phyloP scores from a whole-genome alignment of 2,888 invertebrate genomes.

The Leptopterna dolabrata region DNA sequence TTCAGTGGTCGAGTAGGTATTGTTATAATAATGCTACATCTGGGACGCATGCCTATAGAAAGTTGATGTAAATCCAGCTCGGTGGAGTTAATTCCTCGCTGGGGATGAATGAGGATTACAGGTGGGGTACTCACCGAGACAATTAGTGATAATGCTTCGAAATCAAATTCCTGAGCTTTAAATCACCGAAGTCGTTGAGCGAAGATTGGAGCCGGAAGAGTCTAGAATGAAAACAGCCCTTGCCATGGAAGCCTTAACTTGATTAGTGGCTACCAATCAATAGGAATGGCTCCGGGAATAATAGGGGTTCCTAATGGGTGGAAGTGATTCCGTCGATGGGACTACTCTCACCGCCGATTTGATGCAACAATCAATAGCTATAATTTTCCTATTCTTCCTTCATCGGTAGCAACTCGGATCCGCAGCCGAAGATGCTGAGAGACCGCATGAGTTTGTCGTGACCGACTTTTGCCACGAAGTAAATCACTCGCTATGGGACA shows the following conservation, averaged over 20 bases:
- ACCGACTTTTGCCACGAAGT: background rate
- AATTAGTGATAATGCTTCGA: no score
- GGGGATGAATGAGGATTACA: no score
- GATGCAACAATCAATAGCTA: background rate
- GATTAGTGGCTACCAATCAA: constrained; percentile 21
- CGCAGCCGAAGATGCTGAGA: background rate
- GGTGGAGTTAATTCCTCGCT: no score
- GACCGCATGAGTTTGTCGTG: background rate
- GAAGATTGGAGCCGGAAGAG: background rate
- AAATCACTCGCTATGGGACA: no score
- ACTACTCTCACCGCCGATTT: background rate
- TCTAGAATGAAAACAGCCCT: background rate
- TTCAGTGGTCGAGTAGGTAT: no score
- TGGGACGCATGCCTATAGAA: no score
- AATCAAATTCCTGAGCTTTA: no score
- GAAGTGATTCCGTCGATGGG: background rate
- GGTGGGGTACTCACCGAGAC: no score
- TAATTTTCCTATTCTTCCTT: background rate
- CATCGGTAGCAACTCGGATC: background rate
- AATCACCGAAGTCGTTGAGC: no score
- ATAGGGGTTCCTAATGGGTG: constrained; percentile 12
- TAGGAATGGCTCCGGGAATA: background rate
- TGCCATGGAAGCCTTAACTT: background rate
- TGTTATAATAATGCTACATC: no score
- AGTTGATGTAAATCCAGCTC: no score